Base-by-base conservation (phyloP, 1,140 invertebrate species). In the Samia ricini region DNA sequence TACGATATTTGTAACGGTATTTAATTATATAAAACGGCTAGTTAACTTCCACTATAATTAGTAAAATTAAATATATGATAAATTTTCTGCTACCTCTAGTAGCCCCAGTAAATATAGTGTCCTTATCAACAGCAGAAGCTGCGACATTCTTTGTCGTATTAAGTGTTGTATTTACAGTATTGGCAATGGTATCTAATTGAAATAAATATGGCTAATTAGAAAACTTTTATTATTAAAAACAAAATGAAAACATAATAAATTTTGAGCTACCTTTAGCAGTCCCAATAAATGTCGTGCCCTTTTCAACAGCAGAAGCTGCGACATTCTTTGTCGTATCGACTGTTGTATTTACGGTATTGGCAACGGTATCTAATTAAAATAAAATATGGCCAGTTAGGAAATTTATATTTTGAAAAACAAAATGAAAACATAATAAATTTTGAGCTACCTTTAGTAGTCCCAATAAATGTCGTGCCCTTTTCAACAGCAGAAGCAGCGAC, bases 391-490 rank as follows among this genome's bases (percentile, higher is more conserved):
- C n/a, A n/a, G n/a, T n/a, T 6, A 15, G 33, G 29, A 59, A 33
- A 15, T 42, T 15, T 15, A 42, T 42, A 42, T 10, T 18, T 12
- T 20, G 49, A 56, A 48, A 10, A 55, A 21, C 22, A 26, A 42
- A 58, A 6, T 56, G 29, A 7, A 56, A 18, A 29, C 29, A 7
- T 15, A 29, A 18, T 12, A 4, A 20, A 59, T 18, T 15, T 56
- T 26, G 22, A 19, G 26, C 51, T 76, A 85, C 81, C 79, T 81
- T 84, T 86, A 61, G 77, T 72, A 58, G 71, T 63, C 5, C 69
- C 74, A 55, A 75, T 56, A 2, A 69, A 24, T 48, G 65, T 24
- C 24, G 69, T 59, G 10, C 77, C 68, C 29, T 73, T 77, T 18
- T 80, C 72, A 22, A 72, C 64, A 51, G 64, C 74, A 42, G 73